phyloP scores from a whole-genome alignment of 2,797 vertebrate genomes.

The Myoxocephalus aenaeus region DNA sequence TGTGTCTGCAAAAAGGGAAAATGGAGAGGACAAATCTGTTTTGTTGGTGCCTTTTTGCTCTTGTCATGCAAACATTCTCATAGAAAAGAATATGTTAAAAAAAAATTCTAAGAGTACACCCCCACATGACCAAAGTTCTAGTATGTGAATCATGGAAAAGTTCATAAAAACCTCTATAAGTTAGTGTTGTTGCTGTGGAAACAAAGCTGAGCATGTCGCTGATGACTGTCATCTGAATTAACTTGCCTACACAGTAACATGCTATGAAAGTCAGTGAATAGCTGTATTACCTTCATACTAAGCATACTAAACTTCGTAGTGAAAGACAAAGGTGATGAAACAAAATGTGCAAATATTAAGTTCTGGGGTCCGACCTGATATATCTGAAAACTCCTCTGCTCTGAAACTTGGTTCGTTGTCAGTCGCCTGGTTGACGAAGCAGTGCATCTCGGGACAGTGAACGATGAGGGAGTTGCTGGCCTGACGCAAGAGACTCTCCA shows the following conservation, averaged over 20 bases:
- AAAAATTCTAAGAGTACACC: background rate
- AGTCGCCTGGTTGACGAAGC: conserved; percentile 85
- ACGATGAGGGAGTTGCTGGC: conserved; percentile 89
- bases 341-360: background rate
- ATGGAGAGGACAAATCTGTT: background rate
- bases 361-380: conserved; percentile 84
- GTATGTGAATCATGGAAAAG: background rate
- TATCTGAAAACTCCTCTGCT: conserved; percentile 93
- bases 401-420: conserved; percentile 86
- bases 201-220: background rate
- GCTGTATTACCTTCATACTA: background rate
- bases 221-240: conserved; percentile 4
- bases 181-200: conserved; percentile 26
- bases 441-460: conserved; percentile 88
- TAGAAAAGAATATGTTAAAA: background rate
- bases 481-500: conserved; percentile 92
- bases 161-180: background rate
- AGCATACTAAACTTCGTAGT: background rate
- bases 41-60: background rate
- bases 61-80: background rate
- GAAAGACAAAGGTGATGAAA: too few species aligned
- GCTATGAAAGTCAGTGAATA: background rate
- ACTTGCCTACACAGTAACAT: background rate
- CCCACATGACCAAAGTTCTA: background rate
- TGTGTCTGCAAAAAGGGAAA: background rate